Percentiles rank a stretch among this genome's conserved stretches.
Evolutionary conservation across 2,888 invertebrate genomes (phyloP).

Genomic region (Cyaniris semiargus): DNA sequence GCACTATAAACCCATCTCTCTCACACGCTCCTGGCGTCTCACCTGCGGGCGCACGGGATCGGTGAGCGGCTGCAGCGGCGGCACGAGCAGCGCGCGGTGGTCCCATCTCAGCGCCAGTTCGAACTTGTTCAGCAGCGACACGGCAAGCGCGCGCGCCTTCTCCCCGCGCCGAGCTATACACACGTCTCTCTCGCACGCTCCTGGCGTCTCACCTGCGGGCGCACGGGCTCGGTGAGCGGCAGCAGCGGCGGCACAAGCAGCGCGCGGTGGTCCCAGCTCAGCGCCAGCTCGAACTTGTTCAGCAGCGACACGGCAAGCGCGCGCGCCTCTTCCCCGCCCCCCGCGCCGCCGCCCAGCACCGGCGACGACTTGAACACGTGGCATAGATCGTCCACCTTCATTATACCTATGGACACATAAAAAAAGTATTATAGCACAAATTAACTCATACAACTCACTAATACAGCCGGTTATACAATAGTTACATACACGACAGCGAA

Average conservation of each 20-base stretch:
- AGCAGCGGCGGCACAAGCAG: conserved; percentile 95
- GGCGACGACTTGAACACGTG: conserved; percentile 95
- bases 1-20: background rate
- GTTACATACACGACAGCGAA: too few species aligned
- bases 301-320: conserved; percentile 94
- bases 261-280: conserved; percentile 96
- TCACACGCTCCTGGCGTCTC: background rate
- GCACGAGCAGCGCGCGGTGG: conserved; percentile 94
- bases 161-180: too few species aligned
- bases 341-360: conserved; percentile 80
- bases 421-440: background rate
- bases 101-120: conserved; percentile 99
- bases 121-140: conserved; percentile 96
- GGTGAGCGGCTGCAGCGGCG: conserved; percentile 89
- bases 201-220: conserved; percentile 50
- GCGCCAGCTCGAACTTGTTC: conserved; percentile 98
- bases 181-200: background rate
- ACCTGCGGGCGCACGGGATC: conserved; percentile 57
- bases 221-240: conserved; percentile 80
- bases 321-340: conserved; percentile 78
- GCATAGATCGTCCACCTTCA: conserved; percentile 95
- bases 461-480: too few species aligned
- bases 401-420: conserved; percentile 81
- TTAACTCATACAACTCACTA: too few species aligned
- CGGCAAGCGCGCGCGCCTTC: conserved; percentile 87